Conservation (phyloP, 2,797 vertebrate species). For the Chiroxiphia lanceolata region DNA sequence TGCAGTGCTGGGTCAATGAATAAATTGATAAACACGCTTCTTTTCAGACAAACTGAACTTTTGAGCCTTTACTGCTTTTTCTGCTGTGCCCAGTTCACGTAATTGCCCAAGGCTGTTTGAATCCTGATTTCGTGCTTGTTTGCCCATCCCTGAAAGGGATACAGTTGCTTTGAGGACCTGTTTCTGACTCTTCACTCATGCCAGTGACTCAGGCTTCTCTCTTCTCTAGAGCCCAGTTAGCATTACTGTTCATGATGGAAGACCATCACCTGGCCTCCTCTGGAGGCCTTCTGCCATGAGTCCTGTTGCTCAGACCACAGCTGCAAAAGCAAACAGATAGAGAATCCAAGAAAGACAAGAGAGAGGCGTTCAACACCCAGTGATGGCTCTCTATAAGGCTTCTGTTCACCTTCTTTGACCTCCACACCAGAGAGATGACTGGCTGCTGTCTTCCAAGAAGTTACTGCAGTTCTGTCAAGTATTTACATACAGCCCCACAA, state of each 20-base stretch:
- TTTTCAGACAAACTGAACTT: conserved; percentile 3
- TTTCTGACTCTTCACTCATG: not conserved
- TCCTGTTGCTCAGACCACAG: conserved; percentile 21
- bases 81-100: not conserved
- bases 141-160: not conserved
- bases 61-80: conserved; percentile 10
- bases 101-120: not conserved
- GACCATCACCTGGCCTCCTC: not conserved
- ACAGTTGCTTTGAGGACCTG: not conserved
- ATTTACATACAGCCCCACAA: conserved; percentile 12
- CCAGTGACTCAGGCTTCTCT: not conserved
- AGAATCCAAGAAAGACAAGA: conserved; percentile 9
- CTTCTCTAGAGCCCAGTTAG: not conserved
- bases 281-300: not conserved
- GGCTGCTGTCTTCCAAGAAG: not conserved
- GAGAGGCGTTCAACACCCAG: not conserved
- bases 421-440: not conserved
- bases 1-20: conserved; percentile 5
- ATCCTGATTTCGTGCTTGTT: conserved; percentile 5
- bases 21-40: not conserved
- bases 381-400: not conserved
- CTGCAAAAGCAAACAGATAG: conserved; percentile 41
- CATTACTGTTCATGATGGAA: not conserved
- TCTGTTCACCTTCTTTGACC: not conserved
- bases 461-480: not conserved